Evolutionary conservation across 2,888 invertebrate species (phyloP), one percentile per base, ranked within the genome.

Genomic region (Mylabris sibirica): DNA sequence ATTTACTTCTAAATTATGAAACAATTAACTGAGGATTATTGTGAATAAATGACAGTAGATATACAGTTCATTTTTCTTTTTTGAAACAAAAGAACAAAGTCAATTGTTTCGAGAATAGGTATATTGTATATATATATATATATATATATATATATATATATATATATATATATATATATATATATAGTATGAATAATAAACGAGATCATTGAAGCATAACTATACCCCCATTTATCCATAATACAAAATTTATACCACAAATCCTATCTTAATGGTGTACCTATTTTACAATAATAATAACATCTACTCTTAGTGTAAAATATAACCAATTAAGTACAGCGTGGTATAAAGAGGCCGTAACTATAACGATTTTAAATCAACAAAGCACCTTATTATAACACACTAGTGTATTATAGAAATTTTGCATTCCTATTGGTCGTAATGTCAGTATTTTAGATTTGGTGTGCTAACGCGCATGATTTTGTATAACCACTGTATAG

Each of bases 221-320:
- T 49, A 30, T 30, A 53, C 53, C 11, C 9, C 11, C 12, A 53
- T 53, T 9, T 53, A 53, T 22, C 53, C 22, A 22, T 53, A 53
- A 53, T 49, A 49, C 22, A 53, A 49, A 49, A 49, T 49, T 6
- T 30, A 30, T 30, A n/a, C 14, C 44, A 44, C 44, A 44, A 44
- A 44, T 44, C 44, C 12, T 44, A 44, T 44, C 17, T 17, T 20
- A 49, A 49, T 49, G 0, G 49, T 20, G 9, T 30, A 30, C 30
- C 8, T 49, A 49, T 49, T 17, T 20, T n/a, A n/a, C 5, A 14
- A n/a, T 44, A 44, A 44, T 44, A 44, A 44, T n/a, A n/a, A n/a
- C n/a, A n/a, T 14, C 5, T 44, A 5, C 2, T 14, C 17, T 14
- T 14, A 14, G 5, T 44, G 14, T n/a, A 5, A 17, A 44, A n/a